Base-by-base conservation (phyloP, 53 echinoderm and acorn worm genomes). In the Antedon mediterranea region DNA sequence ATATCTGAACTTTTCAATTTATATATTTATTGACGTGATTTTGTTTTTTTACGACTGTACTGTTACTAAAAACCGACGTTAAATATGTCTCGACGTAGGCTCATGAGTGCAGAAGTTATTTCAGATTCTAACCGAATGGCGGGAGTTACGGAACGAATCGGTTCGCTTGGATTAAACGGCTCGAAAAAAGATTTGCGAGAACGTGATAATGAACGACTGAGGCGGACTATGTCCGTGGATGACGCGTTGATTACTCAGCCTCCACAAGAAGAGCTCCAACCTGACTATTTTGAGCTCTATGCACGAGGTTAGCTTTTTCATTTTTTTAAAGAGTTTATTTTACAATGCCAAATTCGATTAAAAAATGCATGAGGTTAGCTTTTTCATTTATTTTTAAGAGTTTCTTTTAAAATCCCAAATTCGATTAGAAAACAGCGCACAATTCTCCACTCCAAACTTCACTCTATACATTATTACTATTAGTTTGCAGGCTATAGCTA, bases 271-370 rank as follows among this genome's bases (percentile, higher is more conserved):
- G 86, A 86, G 0, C 88, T 90, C 14, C 82, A 85, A 74, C 94
- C 94, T 8, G 94, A 94, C 76, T 94, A 89, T 75, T 94, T 83
- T 71, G 94, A 94, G 75, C 78, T 87, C 72, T 87, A 89, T 4
- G 91, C 94, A 26, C 89, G 87, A 89, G 94, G 94, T 89, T 71
- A 80, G 86, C n/a, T n/a, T n/a, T n/a, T n/a, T n/a, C n/a, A n/a
- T n/a, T n/a, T n/a, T n/a, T n/a, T n/a, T n/a, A n/a, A n/a, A n/a
- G n/a, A n/a, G n/a, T n/a, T n/a, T n/a, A n/a, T n/a, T n/a, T n/a
- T n/a, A n/a, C n/a, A n/a, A n/a, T n/a, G n/a, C n/a, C n/a, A n/a
- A n/a, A n/a, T n/a, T n/a, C n/a, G n/a, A n/a, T n/a, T n/a, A n/a
- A n/a, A n/a, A n/a, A n/a, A n/a, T n/a, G n/a, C n/a, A n/a, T n/a